Base-by-base conservation (phyloP, 2,797 vertebrate species). In the Lutjanus campechanus region DNA sequence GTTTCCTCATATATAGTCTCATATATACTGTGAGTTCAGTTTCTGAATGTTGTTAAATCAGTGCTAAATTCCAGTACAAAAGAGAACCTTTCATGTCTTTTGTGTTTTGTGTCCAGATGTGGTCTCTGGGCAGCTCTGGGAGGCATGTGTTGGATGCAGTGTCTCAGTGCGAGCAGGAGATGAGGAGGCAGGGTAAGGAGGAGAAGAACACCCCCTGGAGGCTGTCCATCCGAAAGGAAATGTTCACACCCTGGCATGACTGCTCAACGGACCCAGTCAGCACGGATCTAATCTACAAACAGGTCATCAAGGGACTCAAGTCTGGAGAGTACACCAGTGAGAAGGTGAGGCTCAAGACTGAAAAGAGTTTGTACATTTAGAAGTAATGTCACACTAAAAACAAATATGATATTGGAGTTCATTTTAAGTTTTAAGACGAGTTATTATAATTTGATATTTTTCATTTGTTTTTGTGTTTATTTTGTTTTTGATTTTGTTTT, bases 181-280 rank as follows among this genome's bases (percentile, higher is more conserved):
- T 94, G 77, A 96, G 86, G 85, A 96, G 96, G 80, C 94, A 91
- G n/a, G 96, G 96, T 0, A 93, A 80, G 0, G 92, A 93, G 0
- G 97, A 97, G 69, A 96, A 94, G 75, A 91, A 96, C 0, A 77
- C 97, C 0, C 96, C 96, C 51, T 99, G 97, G 97, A 94, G 88
- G 1, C 87, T 99, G 20, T 96, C 95, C 88, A 94, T 98, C 90
- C 96, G 96, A 13, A 99, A 99, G 88, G 97, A 99, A 77, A 93
- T 97, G 86, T 99, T 99, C 87, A 95, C 94, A 0, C 98, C 98
- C 1, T 99, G 98, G 98, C 98, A 99, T 9, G 89, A 96, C 91
- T 96, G 95, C 87, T 87, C 43, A 10, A 47, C 86, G 22, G 98
- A 99, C 80, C 84, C 93, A 0, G 16, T 97, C 88, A 97, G 97